Evolutionary conservation across 2,113 vertebrate genomes (phyloP).

Genomic region (Ochotona princeps): DNA sequence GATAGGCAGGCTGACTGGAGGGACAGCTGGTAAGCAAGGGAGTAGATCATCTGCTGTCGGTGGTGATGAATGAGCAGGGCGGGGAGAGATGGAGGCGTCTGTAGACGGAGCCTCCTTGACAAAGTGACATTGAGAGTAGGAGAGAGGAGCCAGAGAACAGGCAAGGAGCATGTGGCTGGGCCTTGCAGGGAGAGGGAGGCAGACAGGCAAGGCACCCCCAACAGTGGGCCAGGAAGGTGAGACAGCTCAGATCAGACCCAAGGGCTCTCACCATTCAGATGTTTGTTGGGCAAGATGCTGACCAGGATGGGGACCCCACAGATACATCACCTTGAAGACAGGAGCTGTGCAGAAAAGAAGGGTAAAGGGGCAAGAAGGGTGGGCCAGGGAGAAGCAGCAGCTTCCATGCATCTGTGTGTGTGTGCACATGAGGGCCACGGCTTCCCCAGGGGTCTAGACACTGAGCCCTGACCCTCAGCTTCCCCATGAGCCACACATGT

Average conservation of each 20-base stretch:
- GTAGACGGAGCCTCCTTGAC: background rate
- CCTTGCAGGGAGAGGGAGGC: background rate
- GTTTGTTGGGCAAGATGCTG: background rate
- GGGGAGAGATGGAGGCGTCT: background rate
- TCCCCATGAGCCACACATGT: too few relatives aligned
- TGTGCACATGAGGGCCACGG: background rate
- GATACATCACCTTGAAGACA: background rate
- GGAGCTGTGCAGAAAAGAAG: background rate
- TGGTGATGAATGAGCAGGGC: background rate
- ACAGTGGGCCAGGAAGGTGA: background rate
- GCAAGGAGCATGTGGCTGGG: fast-evolving
- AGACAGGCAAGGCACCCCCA: too few relatives aligned
- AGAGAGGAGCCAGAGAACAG: too few relatives aligned
- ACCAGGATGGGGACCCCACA: background rate
- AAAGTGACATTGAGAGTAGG: background rate
- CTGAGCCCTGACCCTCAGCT: too few relatives aligned
- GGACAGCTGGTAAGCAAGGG: background rate
- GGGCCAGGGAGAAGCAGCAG: background rate
- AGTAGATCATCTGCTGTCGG: background rate
- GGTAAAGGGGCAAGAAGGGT: background rate
- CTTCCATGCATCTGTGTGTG: background rate
- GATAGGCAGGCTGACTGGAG: background rate
- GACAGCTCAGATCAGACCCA: background rate
- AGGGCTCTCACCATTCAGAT: background rate
- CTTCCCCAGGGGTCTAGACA: background rate